Percentiles rank a stretch among this genome's conserved stretches.
Evolutionary conservation across 2,113 vertebrate genomes (phyloP).

Genomic region (Anhinga rufa): DNA sequence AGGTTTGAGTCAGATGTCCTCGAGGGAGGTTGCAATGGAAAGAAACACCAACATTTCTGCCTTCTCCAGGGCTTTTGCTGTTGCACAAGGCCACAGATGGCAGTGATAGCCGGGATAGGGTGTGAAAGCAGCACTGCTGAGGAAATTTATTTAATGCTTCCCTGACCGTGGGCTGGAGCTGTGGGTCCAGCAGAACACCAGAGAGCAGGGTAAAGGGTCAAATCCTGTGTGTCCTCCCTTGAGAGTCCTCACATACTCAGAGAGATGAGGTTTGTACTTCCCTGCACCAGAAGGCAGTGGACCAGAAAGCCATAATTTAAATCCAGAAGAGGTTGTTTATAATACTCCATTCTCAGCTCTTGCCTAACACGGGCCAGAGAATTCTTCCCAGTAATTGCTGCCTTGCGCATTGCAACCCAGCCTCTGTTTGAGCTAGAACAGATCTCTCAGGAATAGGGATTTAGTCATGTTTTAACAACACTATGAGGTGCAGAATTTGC

Average conservation of each 20-base stretch:
- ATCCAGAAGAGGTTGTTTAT: background rate
- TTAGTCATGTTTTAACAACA: background rate
- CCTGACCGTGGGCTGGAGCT: background rate
- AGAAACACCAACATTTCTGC: background rate
- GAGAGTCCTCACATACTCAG: background rate
- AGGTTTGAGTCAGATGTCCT: background rate
- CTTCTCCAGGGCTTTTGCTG: background rate
- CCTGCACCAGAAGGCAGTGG: background rate
- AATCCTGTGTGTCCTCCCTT: background rate
- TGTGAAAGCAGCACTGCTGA: background rate
- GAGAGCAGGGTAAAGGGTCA: background rate
- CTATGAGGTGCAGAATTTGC: background rate
- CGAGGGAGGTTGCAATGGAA: background rate
- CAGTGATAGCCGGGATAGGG: background rate
- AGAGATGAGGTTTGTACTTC: background rate
- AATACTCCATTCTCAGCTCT: background rate
- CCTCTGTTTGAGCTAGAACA: background rate
- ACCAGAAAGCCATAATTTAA: background rate
- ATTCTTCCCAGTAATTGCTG: background rate
- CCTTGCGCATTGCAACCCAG: background rate
- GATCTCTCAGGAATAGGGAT: background rate
- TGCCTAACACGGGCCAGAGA: background rate
- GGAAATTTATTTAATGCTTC: background rate
- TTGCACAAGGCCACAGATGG: background rate
- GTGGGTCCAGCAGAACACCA: background rate